phyloP scores from a whole-genome alignment of 1,140 invertebrate genomes.

The Drosophila truncata region DNA sequence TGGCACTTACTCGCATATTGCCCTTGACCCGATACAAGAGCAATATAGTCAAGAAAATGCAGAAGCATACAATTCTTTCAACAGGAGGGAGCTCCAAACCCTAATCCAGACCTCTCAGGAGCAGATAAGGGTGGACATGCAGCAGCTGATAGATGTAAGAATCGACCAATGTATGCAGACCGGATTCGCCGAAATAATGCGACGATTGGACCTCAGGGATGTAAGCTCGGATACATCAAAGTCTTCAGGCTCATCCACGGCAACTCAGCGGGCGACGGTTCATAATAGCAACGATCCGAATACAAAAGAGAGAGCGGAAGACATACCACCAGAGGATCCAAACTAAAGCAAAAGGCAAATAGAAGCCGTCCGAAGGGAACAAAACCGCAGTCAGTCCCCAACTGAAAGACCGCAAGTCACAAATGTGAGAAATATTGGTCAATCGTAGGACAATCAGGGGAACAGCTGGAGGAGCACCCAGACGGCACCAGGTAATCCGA shows the following conservation, averaged over 20 bases:
- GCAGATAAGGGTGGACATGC: not conserved
- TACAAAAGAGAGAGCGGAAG: too few species aligned
- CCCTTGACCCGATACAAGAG: not conserved
- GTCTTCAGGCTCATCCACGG: not conserved
- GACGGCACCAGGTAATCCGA: too few species aligned
- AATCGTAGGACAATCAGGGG: too few species aligned
- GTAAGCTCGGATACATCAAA: not conserved
- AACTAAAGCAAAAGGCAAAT: too few species aligned
- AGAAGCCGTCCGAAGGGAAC: too few species aligned
- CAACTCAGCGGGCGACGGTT: not conserved
- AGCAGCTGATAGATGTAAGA: not conserved
- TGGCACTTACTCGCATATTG: not conserved
- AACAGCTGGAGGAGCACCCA: too few species aligned
- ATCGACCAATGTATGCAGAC: not conserved
- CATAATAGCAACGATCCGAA: too few species aligned
- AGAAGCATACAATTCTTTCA: not conserved
- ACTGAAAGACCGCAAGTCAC: too few species aligned
- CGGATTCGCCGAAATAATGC: not conserved
- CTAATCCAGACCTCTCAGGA: not conserved
- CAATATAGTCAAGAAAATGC: too few species aligned
- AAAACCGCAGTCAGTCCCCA: too few species aligned
- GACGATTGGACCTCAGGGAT: not conserved
- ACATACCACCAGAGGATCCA: too few species aligned
- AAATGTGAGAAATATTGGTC: too few species aligned
- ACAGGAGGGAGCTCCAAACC: not conserved